phyloP scores from a whole-genome alignment of 1,140 invertebrate species.

The Philopotamus ludificatus region DNA sequence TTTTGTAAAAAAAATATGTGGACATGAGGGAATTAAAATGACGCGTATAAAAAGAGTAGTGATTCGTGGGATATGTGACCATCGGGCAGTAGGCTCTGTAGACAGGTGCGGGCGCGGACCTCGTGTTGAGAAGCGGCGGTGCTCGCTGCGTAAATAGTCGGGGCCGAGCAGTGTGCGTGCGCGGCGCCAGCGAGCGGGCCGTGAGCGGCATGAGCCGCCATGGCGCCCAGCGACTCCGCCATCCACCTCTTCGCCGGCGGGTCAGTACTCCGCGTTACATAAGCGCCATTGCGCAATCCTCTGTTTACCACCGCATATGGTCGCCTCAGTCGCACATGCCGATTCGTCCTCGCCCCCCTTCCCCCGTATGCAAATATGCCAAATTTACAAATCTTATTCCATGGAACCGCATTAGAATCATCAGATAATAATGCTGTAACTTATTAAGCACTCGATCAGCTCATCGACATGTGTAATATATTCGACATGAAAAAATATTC shows the following conservation, averaged over 20 bases:
- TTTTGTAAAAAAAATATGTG: too few relatives aligned
- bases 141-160: conserved; percentile 30
- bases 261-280: conserved; percentile 51
- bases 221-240: conserved; percentile 76
- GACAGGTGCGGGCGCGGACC: too few relatives aligned
- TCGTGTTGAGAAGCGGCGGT: not conserved
- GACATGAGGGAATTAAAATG: too few relatives aligned
- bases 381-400: too few relatives aligned
- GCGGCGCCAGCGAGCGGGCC: not conserved
- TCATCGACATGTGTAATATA: conserved; percentile 19
- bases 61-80: too few relatives aligned
- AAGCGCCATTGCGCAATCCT: conserved; percentile 12
- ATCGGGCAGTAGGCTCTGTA: too few relatives aligned
- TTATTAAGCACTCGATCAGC: too few relatives aligned
- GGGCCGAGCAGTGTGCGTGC: not conserved
- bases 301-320: conserved; percentile 1
- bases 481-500: too few relatives aligned
- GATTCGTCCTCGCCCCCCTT: not conserved
- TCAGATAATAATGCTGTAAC: too few relatives aligned
- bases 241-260: conserved; percentile 86
- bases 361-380: not conserved
- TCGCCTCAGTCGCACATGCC: conserved; percentile 4
- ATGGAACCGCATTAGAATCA: too few relatives aligned
- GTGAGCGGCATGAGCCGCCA: conserved; percentile 40
- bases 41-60: too few relatives aligned